Conservation (phyloP, 2,797 vertebrate genomes). For the Enteromius treurensis region DNA sequence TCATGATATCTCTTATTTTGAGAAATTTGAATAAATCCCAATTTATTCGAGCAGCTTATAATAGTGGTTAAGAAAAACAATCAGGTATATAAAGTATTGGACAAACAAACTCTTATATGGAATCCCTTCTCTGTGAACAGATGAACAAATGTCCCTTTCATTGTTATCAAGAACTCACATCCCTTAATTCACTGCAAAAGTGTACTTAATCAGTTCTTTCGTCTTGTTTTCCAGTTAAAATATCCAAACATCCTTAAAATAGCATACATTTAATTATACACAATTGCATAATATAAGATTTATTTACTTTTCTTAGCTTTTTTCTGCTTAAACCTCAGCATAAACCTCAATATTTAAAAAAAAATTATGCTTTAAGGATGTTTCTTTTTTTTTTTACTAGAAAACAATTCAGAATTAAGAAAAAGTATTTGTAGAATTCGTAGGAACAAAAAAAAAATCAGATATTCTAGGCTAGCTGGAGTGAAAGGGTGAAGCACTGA, state of each 20-base stretch:
- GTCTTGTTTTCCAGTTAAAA: not conserved
- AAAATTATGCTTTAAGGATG: not conserved
- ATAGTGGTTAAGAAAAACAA: constrained; percentile 8
- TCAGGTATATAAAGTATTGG: constrained; percentile 1
- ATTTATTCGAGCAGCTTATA: not conserved
- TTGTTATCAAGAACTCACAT: not conserved
- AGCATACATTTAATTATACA: not conserved
- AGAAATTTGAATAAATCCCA: not conserved
- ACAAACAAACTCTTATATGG: constrained; percentile 3
- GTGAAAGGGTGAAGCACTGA: not conserved
- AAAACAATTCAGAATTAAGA: not conserved
- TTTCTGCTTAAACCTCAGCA: not conserved
- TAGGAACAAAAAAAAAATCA: not conserved
- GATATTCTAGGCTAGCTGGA: constrained; percentile 11
- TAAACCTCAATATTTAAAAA: not conserved
- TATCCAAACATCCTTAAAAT: not conserved
- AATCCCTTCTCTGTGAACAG: not conserved
- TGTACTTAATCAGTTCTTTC: not conserved
- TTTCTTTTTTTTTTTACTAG: not conserved
- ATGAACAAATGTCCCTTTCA: not conserved
- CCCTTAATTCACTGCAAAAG: not conserved
- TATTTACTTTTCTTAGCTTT: not conserved
- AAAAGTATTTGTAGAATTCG: not conserved
- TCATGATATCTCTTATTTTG: not conserved
- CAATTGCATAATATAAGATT: not conserved